phyloP scores from a whole-genome alignment of 2,113 vertebrate genomes.

The Elgaria multicarinata region DNA sequence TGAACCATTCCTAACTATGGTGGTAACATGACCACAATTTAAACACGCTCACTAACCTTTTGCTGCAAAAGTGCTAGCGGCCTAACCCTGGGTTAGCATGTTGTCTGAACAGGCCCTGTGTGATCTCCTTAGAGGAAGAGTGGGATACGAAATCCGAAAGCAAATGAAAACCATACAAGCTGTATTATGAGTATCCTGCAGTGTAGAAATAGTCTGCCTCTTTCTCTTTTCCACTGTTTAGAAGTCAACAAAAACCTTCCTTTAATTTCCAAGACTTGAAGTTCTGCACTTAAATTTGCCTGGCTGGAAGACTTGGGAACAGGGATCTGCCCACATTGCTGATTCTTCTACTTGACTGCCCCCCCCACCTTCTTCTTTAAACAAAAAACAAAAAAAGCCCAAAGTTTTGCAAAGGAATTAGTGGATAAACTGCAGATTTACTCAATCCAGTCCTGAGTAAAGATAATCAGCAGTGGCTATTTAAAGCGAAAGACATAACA shows the following conservation, averaged over 20 bases:
- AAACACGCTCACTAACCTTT: too few species aligned
- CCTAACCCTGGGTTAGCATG: too few species aligned
- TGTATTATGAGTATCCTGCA: too few species aligned
- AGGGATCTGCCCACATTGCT: too few species aligned
- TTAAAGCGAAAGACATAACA: not conserved
- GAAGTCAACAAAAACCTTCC: not conserved
- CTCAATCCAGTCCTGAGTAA: not conserved
- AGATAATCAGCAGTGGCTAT: not conserved
- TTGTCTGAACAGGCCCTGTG: too few species aligned
- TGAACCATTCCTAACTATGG: too few species aligned
- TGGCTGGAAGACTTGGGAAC: not conserved
- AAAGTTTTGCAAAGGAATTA: constrained; percentile 2
- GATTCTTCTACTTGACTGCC: not conserved
- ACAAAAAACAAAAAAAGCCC: not conserved
- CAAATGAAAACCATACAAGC: not conserved
- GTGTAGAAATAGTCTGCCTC: not conserved
- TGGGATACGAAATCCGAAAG: not conserved
- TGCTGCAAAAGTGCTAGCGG: too few species aligned
- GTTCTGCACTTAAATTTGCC: not conserved
- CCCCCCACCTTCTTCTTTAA: not conserved
- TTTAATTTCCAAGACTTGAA: not conserved
- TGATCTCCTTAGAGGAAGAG: not conserved
- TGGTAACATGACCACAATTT: too few species aligned
- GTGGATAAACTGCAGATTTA: constrained; percentile 10
- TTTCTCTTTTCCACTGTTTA: not conserved